Evolutionary conservation across 2,888 invertebrate species (phyloP).

Genomic region (Tipula helvola): DNA sequence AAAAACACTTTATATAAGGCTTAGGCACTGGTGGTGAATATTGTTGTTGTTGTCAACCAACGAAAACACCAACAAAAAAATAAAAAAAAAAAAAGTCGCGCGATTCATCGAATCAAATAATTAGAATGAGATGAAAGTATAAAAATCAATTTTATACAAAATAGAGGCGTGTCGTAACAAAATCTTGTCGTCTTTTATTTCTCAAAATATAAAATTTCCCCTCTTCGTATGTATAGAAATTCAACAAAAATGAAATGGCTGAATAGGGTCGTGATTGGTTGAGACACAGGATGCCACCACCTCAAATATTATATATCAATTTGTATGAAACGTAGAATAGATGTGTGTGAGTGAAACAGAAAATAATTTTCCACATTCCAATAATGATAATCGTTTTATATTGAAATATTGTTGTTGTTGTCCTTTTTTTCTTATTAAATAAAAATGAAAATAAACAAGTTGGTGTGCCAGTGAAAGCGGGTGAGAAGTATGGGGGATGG

Average conservation of each 20-base stretch:
- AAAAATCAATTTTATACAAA: not conserved
- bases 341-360: not conserved
- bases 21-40: not conserved
- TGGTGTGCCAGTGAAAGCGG: not conserved
- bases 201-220: not conserved
- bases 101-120: not conserved
- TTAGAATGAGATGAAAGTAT: not conserved
- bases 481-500: not conserved
- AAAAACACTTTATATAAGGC: not conserved
- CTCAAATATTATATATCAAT: not conserved
- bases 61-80: not conserved
- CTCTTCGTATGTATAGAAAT: not conserved
- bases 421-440: not conserved
- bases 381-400: constrained; percentile 4
- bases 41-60: not conserved
- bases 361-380: not conserved
- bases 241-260: not conserved
- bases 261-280: not conserved
- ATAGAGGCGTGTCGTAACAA: not conserved
- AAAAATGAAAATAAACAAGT: not conserved
- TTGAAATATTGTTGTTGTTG: not conserved
- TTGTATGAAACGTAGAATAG: not conserved
- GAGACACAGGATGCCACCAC: not conserved
- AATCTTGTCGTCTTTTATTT: not conserved
- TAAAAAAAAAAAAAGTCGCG: not conserved